A percentile compares a stretch with the other conserved stretches of the same genome.
These are phyloP conservation scores for Acanthopleura granulata DNA, from an alignment of 2,888 invertebrate genomes.

Conservation along the genomic window DNA sequence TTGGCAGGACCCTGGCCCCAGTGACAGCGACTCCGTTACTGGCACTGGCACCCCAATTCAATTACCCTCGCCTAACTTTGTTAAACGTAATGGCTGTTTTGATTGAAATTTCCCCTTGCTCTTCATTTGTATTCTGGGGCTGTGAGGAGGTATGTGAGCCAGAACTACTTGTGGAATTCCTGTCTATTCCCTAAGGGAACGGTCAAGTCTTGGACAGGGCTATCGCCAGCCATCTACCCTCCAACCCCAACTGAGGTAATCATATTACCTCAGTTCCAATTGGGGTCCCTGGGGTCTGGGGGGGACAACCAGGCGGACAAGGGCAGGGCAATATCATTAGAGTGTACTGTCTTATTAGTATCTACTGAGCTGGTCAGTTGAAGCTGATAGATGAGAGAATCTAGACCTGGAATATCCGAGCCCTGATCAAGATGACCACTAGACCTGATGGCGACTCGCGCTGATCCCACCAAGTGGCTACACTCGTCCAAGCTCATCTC, in stretches of 20 bases:
- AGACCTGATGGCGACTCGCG: too few relatives aligned
- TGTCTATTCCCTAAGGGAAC: background rate
- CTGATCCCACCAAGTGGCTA: too few relatives aligned
- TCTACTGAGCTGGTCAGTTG: background rate
- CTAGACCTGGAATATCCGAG: too few relatives aligned
- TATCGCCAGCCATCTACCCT: slow-evolving; percentile 10
- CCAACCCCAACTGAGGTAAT: background rate
- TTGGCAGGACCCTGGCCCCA: background rate
- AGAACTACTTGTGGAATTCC: slow-evolving; percentile 8
- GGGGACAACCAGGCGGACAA: background rate
- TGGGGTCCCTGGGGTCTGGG: background rate
- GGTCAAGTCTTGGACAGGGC: background rate
- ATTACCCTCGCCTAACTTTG: slow-evolving; percentile 15
- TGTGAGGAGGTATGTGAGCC: background rate
- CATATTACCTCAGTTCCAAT: background rate
- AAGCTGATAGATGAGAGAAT: background rate
- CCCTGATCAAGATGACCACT: too few relatives aligned
- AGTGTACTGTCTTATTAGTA: slow-evolving; percentile 10
- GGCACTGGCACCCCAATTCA: slow-evolving; percentile 9
- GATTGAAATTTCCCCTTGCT: slow-evolving; percentile 12
- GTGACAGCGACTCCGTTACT: slow-evolving; percentile 5
- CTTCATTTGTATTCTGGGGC: slow-evolving; percentile 7
- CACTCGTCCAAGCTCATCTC: too few relatives aligned
- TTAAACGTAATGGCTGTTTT: slow-evolving; percentile 18
- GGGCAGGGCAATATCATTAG: slow-evolving; percentile 9